Conservation (phyloP, 2,113 vertebrate genomes). For the Pygoscelis adeliae region DNA sequence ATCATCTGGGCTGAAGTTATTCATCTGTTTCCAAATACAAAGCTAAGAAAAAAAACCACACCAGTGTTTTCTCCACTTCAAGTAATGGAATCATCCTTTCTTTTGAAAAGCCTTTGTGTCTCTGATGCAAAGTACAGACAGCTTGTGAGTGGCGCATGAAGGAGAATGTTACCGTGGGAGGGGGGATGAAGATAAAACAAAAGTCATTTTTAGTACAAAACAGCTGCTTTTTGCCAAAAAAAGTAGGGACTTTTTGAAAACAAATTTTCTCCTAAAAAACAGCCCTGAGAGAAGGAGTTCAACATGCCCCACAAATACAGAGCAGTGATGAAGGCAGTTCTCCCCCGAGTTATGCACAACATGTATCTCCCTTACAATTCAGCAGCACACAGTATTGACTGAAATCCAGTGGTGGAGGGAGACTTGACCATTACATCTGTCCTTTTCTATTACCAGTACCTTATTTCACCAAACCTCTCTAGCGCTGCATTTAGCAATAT, state of each 20-base stretch:
- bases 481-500: background rate
- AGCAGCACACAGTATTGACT: background rate
- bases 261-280: background rate
- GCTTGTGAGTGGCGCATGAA: background rate
- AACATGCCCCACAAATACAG: background rate
- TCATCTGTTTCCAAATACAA: background rate
- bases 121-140: background rate
- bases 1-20: background rate
- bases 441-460: background rate
- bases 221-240: background rate
- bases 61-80: background rate
- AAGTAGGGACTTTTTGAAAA: background rate
- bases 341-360: background rate
- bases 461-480: background rate
- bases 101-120: background rate
- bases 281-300: background rate
- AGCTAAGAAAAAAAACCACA: too few species aligned
- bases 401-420: background rate
- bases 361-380: background rate
- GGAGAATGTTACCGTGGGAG: background rate
- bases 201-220: background rate
- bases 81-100: background rate
- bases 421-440: background rate
- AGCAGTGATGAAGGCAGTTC: background rate
- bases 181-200: background rate